Conservation (phyloP, 2,888 invertebrate genomes). For the Yponomeuta evonymella region DNA sequence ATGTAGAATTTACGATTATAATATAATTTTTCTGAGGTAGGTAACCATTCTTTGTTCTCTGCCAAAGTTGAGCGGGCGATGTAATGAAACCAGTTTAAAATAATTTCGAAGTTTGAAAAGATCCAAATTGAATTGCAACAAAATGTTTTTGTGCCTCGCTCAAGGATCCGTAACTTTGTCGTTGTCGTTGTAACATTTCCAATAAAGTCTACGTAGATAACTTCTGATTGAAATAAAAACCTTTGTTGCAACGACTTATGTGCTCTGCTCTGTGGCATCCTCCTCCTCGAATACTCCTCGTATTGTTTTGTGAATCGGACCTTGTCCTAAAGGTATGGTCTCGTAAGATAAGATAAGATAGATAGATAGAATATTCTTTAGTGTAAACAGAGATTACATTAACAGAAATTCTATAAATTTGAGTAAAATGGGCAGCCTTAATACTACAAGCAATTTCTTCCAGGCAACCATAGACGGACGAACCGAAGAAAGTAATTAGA, state of each 20-base stretch:
- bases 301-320: background rate
- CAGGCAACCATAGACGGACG: no score
- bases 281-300: no score
- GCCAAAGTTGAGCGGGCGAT: slow-evolving; percentile 28
- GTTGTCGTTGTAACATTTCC: background rate
- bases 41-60: background rate
- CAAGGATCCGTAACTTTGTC: background rate
- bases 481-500: no score
- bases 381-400: no score
- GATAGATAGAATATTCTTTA: no score
- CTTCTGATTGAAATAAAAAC: background rate
- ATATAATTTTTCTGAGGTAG: no score
- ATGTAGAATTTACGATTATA: no score
- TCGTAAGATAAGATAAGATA: no score
- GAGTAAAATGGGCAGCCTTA: no score
- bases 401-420: no score
- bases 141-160: background rate
- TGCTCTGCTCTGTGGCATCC: background rate
- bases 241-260: background rate
- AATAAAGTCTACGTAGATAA: background rate
- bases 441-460: no score
- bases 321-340: no score
- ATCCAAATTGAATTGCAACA: background rate
- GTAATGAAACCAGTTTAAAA: background rate
- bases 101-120: background rate